These are phyloP conservation scores for Mythimna impura DNA, from an alignment of 2,888 invertebrate species.

Conservation along the genomic window DNA sequence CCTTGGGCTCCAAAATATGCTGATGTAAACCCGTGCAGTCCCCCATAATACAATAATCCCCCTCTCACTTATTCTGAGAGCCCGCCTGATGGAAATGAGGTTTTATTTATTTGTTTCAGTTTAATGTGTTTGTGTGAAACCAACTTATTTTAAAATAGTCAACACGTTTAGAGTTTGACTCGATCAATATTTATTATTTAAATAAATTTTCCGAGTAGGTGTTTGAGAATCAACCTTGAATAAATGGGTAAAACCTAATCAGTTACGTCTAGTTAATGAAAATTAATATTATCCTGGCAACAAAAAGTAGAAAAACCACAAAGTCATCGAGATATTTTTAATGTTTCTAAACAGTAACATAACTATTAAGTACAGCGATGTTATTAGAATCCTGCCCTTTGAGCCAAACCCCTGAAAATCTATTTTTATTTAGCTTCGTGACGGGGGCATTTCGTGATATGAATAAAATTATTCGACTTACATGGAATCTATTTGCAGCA, in stretches of 20 bases:
- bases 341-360: neutral
- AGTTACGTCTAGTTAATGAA: neutral
- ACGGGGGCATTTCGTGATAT: constrained; percentile 50
- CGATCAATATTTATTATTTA: neutral
- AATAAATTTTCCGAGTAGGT: neutral
- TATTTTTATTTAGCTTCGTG: constrained; percentile 65
- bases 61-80: constrained; percentile 41
- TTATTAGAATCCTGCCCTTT: constrained; percentile 46
- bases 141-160: neutral
- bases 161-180: neutral
- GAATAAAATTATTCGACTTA: constrained; percentile 47
- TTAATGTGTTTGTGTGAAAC: constrained; percentile 1
- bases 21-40: constrained; percentile 55
- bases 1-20: constrained; percentile 59
- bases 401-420: constrained; percentile 49
- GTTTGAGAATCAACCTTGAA: neutral
- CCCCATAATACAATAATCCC: constrained; percentile 51
- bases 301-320: constrained; percentile 17
- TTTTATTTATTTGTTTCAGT: constrained; percentile 16
- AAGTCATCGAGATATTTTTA: constrained; percentile 8
- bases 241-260: constrained; percentile 18
- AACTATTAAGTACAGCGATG: constrained; percentile 7
- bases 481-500: constrained; percentile 20
- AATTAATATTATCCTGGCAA: constrained; percentile 4
- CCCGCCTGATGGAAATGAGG: constrained; percentile 29